phyloP scores from a whole-genome alignment of 2,113 vertebrate species.

The Cyprinodon variegatus region DNA sequence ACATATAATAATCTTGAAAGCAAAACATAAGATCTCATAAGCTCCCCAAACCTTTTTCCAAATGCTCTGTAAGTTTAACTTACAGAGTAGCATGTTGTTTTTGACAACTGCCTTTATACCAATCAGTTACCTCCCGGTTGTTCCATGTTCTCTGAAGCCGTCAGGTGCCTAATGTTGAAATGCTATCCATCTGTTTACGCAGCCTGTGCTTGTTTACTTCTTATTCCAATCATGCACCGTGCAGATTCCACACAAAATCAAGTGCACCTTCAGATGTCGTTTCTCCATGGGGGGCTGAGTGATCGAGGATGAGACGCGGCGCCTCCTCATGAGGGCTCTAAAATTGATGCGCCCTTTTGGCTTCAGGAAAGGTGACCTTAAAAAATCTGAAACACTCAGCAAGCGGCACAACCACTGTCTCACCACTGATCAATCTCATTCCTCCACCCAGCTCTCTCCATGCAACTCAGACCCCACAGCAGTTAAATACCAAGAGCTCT shows the following conservation, averaged over 20 bases:
- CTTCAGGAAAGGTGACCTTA: constrained; percentile 79
- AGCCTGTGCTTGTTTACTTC: constrained; percentile 58
- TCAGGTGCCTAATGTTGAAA: constrained; percentile 38
- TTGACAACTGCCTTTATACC: constrained; percentile 53
- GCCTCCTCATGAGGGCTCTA: constrained; percentile 73
- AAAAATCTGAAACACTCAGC: constrained; percentile 68
- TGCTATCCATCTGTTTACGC: constrained; percentile 61
- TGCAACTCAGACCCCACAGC: constrained; percentile 41
- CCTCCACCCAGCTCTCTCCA: constrained; percentile 46
- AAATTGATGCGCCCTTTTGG: constrained; percentile 83
- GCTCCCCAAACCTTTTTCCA: neutral
- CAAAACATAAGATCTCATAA: neutral
- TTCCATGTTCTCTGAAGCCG: constrained; percentile 33
- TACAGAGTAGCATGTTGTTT: constrained; percentile 54
- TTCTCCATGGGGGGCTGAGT: constrained; percentile 73
- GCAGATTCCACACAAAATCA: constrained; percentile 73
- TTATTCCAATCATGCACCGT: constrained; percentile 70
- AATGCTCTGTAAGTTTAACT: neutral
- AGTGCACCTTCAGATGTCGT: constrained; percentile 72
- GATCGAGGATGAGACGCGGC: constrained; percentile 64
- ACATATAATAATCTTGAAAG: neutral
- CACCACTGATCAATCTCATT: constrained; percentile 69
- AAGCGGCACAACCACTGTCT: constrained; percentile 62
- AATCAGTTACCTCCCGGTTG: constrained; percentile 54
- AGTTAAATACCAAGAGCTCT: constrained; percentile 46